Conservation (phyloP, 2,888 invertebrate genomes). For the Anarsia innoxiella region DNA sequence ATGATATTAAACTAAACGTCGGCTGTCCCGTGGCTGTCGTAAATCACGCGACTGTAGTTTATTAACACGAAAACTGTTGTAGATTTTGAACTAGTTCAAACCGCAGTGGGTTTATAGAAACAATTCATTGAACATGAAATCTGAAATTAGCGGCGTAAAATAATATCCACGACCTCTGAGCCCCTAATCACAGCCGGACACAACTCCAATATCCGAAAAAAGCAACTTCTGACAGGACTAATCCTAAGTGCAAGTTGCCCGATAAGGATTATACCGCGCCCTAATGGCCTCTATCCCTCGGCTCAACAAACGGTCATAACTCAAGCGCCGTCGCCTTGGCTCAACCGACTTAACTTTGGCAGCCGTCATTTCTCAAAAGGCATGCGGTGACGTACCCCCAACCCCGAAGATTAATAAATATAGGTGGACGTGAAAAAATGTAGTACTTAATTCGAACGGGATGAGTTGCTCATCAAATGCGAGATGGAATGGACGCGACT, state of each 20-base stretch:
- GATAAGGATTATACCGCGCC: constrained; percentile 70
- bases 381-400: constrained; percentile 62
- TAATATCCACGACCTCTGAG: constrained; percentile 33
- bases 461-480: constrained; percentile 54
- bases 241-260: constrained; percentile 74
- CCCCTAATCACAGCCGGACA: constrained; percentile 66
- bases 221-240: constrained; percentile 70
- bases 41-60: no score
- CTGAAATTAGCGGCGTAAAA: no score
- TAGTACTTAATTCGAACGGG: constrained; percentile 63
- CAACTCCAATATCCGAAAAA: constrained; percentile 63
- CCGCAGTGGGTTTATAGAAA: no score
- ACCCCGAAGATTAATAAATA: constrained; percentile 67
- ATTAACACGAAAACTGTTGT: no score
- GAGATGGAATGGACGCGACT: no score
- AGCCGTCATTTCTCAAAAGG: constrained; percentile 75
- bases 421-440: constrained; percentile 71
- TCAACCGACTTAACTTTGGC: constrained; percentile 75
- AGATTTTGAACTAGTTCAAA: no score
- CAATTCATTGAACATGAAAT: no score
- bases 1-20: no score
- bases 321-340: constrained; percentile 66
- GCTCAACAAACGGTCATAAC: constrained; percentile 72
- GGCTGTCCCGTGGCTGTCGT: no score
- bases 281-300: constrained; percentile 72